Conservation (phyloP, 2,888 invertebrate species). For the Agrotis ipsilon region DNA sequence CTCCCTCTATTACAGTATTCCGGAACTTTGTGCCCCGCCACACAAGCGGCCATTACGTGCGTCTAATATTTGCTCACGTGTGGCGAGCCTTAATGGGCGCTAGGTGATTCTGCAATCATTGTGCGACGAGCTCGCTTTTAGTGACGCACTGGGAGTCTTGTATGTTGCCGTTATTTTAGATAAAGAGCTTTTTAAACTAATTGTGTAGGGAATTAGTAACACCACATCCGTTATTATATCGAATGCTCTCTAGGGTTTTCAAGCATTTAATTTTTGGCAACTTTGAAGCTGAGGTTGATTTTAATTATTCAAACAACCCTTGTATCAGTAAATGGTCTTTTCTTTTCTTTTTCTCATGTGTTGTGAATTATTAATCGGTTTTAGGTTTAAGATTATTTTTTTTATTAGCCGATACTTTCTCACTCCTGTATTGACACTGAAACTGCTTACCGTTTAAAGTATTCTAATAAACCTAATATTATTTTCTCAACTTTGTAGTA, state of each 20-base stretch:
- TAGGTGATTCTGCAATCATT: conserved; percentile 45
- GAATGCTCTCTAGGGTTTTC: too few species aligned
- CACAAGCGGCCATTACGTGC: conserved; percentile 35
- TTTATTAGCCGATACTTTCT: too few species aligned
- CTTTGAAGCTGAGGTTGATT: too few species aligned
- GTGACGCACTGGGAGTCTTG: conserved; percentile 10
- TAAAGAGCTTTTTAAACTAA: neutral
- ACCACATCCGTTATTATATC: neutral
- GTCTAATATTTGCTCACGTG: conserved; percentile 53
- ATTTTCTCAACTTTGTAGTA: neutral
- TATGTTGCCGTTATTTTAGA: neutral
- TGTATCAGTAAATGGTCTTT: too few species aligned
- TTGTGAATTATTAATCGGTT: too few species aligned
- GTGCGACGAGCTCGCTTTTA: conserved; percentile 24
- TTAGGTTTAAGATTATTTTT: too few species aligned
- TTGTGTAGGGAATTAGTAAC: neutral
- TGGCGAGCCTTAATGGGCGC: conserved; percentile 34
- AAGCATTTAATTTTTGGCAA: too few species aligned
- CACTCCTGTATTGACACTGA: too few species aligned
- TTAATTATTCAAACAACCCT: neutral
- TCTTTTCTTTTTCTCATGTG: too few species aligned
- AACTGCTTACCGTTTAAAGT: too few species aligned
- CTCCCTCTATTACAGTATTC: conserved; percentile 18
- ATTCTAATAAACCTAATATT: too few species aligned
- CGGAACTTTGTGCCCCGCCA: conserved; percentile 16